phyloP scores from a whole-genome alignment of 2,888 invertebrate species.

The Drosophila sordidula region DNA sequence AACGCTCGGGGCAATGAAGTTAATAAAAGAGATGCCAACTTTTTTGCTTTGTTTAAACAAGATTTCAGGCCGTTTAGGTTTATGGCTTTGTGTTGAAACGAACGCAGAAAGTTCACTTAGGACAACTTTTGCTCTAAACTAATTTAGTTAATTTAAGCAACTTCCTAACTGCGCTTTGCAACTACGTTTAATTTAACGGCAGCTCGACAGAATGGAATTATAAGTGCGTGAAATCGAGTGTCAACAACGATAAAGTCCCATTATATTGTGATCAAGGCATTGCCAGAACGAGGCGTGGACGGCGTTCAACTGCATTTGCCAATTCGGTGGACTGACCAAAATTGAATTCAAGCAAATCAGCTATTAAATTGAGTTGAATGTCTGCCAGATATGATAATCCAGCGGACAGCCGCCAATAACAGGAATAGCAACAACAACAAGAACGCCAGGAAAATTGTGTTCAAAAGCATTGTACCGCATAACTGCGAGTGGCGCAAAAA shows the following conservation, averaged over 20 bases:
- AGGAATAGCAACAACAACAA: constrained; percentile 33
- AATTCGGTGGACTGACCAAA: constrained; percentile 33
- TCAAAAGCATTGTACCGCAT: constrained; percentile 23
- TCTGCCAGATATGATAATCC: constrained; percentile 46
- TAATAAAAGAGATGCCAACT: constrained; percentile 56
- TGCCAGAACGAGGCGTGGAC: background rate
- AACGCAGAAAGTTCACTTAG: constrained; percentile 21
- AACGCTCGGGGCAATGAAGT: constrained; percentile 53
- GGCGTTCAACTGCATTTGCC: constrained; percentile 31
- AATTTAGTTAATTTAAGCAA: constrained; percentile 57
- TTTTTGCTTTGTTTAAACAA: constrained; percentile 57
- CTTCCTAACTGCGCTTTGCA: constrained; percentile 27
- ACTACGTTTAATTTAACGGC: constrained; percentile 39
- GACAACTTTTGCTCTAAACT: constrained; percentile 31
- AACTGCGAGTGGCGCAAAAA: constrained; percentile 23
- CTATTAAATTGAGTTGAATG: constrained; percentile 61
- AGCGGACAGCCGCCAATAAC: constrained; percentile 22
- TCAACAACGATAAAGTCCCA: constrained; percentile 45
- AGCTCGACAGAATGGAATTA: constrained; percentile 45
- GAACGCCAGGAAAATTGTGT: constrained; percentile 12
- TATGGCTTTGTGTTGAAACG: constrained; percentile 19
- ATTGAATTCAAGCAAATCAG: constrained; percentile 57
- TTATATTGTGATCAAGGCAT: background rate
- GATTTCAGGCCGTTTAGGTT: constrained; percentile 48
- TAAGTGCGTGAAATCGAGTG: constrained; percentile 57